These are phyloP conservation scores for Trichacis sp. DNA, from an alignment of 2,888 invertebrate genomes.

Conservation along the genomic window DNA sequence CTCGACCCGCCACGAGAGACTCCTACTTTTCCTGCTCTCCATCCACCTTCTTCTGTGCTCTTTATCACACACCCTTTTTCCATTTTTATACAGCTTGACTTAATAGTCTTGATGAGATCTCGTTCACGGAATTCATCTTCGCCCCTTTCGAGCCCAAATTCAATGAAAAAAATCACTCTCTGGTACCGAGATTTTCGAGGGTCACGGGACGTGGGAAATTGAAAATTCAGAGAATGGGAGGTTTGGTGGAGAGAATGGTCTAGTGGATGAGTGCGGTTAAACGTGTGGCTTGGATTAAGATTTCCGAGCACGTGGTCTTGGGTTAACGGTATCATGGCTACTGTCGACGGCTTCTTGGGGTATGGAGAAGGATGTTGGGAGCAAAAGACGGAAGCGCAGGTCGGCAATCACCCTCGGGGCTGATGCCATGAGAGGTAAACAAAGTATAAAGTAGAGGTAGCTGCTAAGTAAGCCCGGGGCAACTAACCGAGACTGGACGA, in stretches of 20 bases:
- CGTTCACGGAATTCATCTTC: slow-evolving; percentile 36
- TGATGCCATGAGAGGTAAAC: slow-evolving; percentile 65
- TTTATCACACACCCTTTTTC: slow-evolving; percentile 34
- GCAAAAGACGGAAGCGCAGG: slow-evolving; percentile 47
- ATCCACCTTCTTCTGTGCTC: slow-evolving; percentile 18
- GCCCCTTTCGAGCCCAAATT: slow-evolving; percentile 15
- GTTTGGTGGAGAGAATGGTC: slow-evolving; percentile 18
- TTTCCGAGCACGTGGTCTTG: slow-evolving; percentile 65
- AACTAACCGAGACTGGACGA: slow-evolving; percentile 58
- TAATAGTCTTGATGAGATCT: slow-evolving; percentile 36
- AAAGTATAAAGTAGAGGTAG: slow-evolving; percentile 63
- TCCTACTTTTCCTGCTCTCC: slow-evolving; percentile 30
- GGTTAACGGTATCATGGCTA: slow-evolving; percentile 58
- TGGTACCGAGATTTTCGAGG: background rate
- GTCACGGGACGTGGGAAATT: slow-evolving; percentile 24
- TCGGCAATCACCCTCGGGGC: slow-evolving; percentile 61
- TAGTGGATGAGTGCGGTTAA: slow-evolving; percentile 50
- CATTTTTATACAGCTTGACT: slow-evolving; percentile 40
- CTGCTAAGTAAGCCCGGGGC: slow-evolving; percentile 60
- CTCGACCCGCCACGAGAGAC: slow-evolving; percentile 44
- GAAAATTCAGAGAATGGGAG: slow-evolving; percentile 35
- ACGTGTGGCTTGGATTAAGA: slow-evolving; percentile 56
- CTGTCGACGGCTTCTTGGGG: slow-evolving; percentile 49
- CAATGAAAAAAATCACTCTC: slow-evolving; percentile 4
- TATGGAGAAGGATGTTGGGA: slow-evolving; percentile 34